Percentiles rank a stretch among this genome's conserved stretches.
phyloP scores from a whole-genome alignment of 2,888 invertebrate species.

The Coremacera marginata region DNA sequence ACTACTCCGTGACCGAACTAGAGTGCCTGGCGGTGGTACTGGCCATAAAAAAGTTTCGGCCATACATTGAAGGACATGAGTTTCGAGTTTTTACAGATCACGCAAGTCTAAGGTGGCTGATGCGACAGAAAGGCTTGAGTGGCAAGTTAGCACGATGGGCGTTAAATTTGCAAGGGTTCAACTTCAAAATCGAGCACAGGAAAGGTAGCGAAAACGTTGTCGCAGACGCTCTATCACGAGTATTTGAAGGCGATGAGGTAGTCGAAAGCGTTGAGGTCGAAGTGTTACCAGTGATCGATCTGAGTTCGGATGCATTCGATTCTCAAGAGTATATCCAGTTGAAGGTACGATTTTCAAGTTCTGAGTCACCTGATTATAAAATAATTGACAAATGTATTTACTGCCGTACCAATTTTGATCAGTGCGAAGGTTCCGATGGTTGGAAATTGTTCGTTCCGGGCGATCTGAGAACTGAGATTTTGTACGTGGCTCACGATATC shows the following conservation, averaged over 20 bases:
- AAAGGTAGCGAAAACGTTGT: constrained; percentile 31
- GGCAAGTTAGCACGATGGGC: constrained; percentile 30
- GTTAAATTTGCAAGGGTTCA: constrained; percentile 20
- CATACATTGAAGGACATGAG: constrained; percentile 36
- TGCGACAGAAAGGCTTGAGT: constrained; percentile 17
- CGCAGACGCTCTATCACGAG: constrained; percentile 30
- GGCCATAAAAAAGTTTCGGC: constrained; percentile 38
- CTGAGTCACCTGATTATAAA: constrained; percentile 4
- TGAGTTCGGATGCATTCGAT: constrained; percentile 3
- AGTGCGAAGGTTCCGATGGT: neutral
- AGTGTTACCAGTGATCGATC: constrained; percentile 3
- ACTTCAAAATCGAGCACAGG: constrained; percentile 18
- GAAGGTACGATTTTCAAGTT: neutral
- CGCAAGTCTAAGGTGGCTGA: constrained; percentile 37
- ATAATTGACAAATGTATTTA: constrained; percentile 15
- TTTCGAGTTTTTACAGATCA: constrained; percentile 40
- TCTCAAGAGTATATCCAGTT: constrained; percentile 3
- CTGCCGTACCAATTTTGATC: neutral
- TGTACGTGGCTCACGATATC: too few species aligned
- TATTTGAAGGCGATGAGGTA: neutral
- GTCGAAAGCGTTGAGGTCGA: neutral
- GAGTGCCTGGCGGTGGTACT: constrained; percentile 37
- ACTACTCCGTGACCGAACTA: constrained; percentile 4
- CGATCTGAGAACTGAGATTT: neutral
- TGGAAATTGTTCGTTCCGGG: constrained; percentile 38